Evolutionary conservation across 2,797 vertebrate species (phyloP).

Genomic region (Sebastes diaconus): DNA sequence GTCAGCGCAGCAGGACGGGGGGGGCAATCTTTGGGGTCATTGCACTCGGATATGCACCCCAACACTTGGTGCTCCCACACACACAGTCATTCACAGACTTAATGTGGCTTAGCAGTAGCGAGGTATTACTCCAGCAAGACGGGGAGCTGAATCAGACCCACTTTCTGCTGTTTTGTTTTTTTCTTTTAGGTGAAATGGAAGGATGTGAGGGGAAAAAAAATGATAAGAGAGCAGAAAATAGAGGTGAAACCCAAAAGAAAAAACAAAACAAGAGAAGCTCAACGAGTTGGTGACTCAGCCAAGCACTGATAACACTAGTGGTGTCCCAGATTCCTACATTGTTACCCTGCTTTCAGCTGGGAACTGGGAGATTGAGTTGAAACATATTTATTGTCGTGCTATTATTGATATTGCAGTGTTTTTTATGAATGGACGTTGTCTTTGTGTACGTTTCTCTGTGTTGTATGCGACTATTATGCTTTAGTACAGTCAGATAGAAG

Average conservation of each 20-base stretch:
- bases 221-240: constrained; percentile 3
- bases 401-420: not conserved
- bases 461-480: not conserved
- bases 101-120: not conserved
- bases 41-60: not conserved
- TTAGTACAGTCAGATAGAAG: not conserved
- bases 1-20: constrained; percentile 26
- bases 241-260: not conserved
- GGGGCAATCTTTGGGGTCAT: constrained; percentile 9
- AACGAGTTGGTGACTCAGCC: not conserved
- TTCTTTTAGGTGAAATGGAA: not conserved
- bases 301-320: not conserved
- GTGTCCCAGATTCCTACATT: constrained; percentile 1
- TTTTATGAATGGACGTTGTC: not conserved
- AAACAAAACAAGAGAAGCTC: not conserved
- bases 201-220: constrained; percentile 3
- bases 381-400: not conserved
- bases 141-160: not conserved
- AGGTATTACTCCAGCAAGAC: not conserved
- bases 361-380: not conserved
- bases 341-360: not conserved
- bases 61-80: not conserved
- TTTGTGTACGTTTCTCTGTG: not conserved
- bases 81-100: not conserved
- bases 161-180: not conserved